Base-by-base conservation (phyloP, 2,888 invertebrate genomes). In the Temnothorax unifasciatus region DNA sequence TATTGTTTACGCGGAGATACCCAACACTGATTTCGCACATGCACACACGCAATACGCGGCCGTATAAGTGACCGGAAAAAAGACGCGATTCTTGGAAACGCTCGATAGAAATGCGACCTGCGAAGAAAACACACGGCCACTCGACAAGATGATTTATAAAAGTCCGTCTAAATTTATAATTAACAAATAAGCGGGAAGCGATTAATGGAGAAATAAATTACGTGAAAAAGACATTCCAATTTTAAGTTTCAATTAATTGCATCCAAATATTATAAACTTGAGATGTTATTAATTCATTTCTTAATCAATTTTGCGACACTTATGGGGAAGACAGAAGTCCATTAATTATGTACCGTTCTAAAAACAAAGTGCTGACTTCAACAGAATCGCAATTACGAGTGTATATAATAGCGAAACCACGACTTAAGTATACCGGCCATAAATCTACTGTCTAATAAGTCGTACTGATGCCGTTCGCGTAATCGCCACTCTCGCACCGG, bases 1-100 rank as follows among this genome's bases (percentile, higher is more conserved):
- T 79, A 68, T 66, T 77, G 41, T 79, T 79, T 59, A 59, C 71
- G 71, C 79, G 69, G 47, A 79, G 59, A 71, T 79, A 34, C 71
- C 79, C 79, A 59, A 71, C 59, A 59, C 47, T 66, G 57, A 5
- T 61, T 59, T 38, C 47, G 29, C 66, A 68, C 29, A 47, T n/a
- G 13, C 15, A 29, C 59, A 59, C 6, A 6, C 6, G 5, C 15
- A 47, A 50, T 11, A 29, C 41, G 29, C 69, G 8, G 54, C 13
- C 47, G 59, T 18, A 18, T 79, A n/a, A 11, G 15, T 69, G 34
- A 71, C 38, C 34, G 47, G 11, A 38, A 71, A 69, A 47, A 38
- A 61, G 6, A 25, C 21, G 15, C 21, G 38, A 50, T 71, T 47
- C 21, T 18, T 18, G 18, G 21, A 71, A 79, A 61, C n/a, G 29